Evolutionary conservation across 2,888 invertebrate species (phyloP), one percentile per base, ranked within the genome.

Genomic region (Scelioninae gen. 1): DNA sequence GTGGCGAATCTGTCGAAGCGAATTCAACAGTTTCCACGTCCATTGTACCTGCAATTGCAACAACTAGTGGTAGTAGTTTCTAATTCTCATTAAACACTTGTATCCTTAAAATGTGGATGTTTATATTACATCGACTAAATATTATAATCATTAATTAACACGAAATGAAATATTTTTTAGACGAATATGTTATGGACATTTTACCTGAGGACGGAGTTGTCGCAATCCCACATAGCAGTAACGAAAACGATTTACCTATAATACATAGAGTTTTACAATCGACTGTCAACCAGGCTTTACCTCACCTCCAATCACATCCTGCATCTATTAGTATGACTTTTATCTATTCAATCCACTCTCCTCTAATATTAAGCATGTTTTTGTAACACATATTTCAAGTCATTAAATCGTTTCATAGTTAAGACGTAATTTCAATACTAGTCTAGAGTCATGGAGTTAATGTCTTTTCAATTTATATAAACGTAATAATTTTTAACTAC

Each of bases 201-300:
- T 88, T 90, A 88, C 88, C 90, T 83, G 90, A 90, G 78, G 89
- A 89, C 66, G 88, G 90, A 84, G 88, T 89, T 82, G 88, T 91
- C 78, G 90, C 89, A 65, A 88, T 91, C 71, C 88, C 89, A 32
- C 88, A 87, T 71, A 88, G 75, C 79, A 88, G 88, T 81, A 88
- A 85, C 55, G 89, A 90, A 69, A 88, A 88, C 11, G 34, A 34
- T 16, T 65, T 88, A 79, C 86, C 89, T 80, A 74, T 87, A 71
- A 80, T 89, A 38, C 89, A 87, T 76, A 89, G 92, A 87, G 89
- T 91, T 79, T 85, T 91, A 68, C 90, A 89, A 72, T 84, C 89
- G 79, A 87, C 88, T 34, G 86, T 84, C 32, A 83, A 89, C 88
- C 85, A 86, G 23, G 74, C 89, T 69, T 89, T 89, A 86, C 88